Percentiles rank a stretch among this genome's conserved stretches.
Evolutionary conservation across 1,140 invertebrate genomes (phyloP).

Genomic region (Drosophila subpulchrella): DNA sequence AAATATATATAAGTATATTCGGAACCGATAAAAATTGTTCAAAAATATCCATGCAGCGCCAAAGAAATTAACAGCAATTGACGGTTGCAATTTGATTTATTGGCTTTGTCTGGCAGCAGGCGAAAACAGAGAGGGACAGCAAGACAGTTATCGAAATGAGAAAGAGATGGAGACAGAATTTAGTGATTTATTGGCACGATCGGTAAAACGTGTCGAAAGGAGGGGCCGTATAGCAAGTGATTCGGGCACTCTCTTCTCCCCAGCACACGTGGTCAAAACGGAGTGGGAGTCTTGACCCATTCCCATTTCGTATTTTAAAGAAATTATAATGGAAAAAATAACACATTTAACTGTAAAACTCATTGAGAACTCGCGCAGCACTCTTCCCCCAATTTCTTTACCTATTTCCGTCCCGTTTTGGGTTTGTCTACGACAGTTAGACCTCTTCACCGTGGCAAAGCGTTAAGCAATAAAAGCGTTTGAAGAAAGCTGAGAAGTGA

Average conservation of each 20-base stretch:
- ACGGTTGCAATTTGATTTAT: conserved; percentile 62
- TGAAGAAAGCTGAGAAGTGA: conserved; percentile 23
- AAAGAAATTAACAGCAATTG: conserved; percentile 65
- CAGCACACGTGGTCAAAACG: conserved; percentile 39
- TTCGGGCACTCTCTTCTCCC: neutral
- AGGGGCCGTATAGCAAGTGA: conserved; percentile 27
- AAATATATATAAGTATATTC: conserved; percentile 9
- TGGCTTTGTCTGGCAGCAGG: conserved; percentile 38
- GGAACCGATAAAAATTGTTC: conserved; percentile 12
- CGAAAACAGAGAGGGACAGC: conserved; percentile 24
- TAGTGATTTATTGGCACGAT: conserved; percentile 60
- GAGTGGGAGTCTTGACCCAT: conserved; percentile 44
- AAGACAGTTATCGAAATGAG: conserved; percentile 1
- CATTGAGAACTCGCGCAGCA: conserved; percentile 51
- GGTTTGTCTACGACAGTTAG: conserved; percentile 35
- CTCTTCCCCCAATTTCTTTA: conserved; percentile 36
- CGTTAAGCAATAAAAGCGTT: conserved; percentile 32
- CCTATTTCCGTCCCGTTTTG: conserved; percentile 29
- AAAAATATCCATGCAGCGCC: conserved; percentile 46
- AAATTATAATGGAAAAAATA: conserved; percentile 37
- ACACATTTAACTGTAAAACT: conserved; percentile 62
- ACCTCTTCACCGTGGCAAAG: conserved; percentile 21
- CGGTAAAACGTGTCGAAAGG: conserved; percentile 55
- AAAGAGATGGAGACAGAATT: conserved; percentile 32
- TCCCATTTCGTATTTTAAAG: conserved; percentile 15